Percentiles rank a stretch among this genome's conserved stretches.
Conservation (phyloP, 2,113 vertebrate species). For the Gavia stellata region DNA sequence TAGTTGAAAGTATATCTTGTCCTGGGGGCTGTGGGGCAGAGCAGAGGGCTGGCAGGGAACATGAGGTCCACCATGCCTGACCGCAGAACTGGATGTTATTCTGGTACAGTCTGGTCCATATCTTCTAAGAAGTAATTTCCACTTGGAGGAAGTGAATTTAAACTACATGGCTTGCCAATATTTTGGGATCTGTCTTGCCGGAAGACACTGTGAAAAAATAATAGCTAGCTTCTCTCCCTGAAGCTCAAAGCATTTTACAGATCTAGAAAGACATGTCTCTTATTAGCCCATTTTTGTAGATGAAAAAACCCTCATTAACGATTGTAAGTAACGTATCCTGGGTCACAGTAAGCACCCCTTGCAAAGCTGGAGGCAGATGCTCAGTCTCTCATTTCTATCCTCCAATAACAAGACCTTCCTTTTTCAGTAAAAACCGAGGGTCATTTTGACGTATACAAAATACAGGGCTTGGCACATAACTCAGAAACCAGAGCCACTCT, state of each 20-base stretch:
- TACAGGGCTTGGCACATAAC: background rate
- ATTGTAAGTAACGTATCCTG: background rate
- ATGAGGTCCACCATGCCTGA: background rate
- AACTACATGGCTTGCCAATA: background rate
- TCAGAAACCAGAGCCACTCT: background rate
- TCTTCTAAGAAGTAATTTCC: background rate
- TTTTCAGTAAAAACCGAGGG: background rate
- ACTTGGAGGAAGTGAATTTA: background rate
- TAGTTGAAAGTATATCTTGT: background rate
- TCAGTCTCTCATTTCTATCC: background rate
- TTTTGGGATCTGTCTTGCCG: background rate
- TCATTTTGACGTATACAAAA: background rate
- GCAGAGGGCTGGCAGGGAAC: background rate
- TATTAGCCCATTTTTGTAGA: background rate
- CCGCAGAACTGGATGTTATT: background rate
- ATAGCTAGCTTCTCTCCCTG: background rate
- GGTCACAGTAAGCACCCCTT: background rate
- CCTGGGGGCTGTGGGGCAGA: background rate
- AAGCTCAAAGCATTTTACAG: background rate
- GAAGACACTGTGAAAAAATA: background rate
- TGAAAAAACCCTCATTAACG: background rate
- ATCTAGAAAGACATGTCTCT: background rate
- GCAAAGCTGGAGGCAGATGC: background rate
- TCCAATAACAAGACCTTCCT: background rate
- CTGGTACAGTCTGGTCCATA: background rate